Evolutionary conservation across 2,888 invertebrate species (phyloP).

Genomic region (Sesia bembeciformis): DNA sequence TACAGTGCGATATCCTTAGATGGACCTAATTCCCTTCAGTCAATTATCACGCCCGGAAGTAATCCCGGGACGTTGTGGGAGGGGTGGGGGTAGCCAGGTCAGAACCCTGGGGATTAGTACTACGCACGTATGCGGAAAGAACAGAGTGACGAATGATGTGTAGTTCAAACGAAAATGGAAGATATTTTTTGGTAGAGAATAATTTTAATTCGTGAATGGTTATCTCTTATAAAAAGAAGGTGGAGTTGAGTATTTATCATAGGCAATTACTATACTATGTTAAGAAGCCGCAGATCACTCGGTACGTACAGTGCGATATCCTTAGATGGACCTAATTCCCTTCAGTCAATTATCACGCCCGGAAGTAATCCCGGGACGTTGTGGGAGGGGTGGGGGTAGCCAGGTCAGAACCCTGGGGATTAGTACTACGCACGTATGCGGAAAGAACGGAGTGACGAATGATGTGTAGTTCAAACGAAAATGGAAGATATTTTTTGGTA

Average conservation of each 20-base stretch:
- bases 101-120: not conserved
- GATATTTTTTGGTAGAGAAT: not conserved
- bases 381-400: not conserved
- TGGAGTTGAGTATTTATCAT: no score
- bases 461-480: not conserved
- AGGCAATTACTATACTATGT: no score
- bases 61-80: constrained; percentile 9
- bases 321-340: constrained; percentile 19
- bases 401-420: not conserved
- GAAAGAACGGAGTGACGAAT: not conserved
- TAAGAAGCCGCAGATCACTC: no score
- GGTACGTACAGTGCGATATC: constrained; percentile 9
- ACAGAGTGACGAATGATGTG: not conserved
- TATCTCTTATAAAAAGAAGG: no score
- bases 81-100: not conserved
- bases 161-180: not conserved
- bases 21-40: constrained; percentile 21
- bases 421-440: not conserved
- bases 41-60: constrained; percentile 22
- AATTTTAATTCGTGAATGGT: no score
- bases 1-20: constrained; percentile 10
- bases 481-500: not conserved
- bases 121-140: not conserved
- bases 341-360: constrained; percentile 24
- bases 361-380: constrained; percentile 12